A percentile compares a stretch with the other conserved stretches of the same genome.
Evolutionary conservation across 2,113 vertebrate genomes (phyloP).

Genomic region (Bambusicola thoracicus): DNA sequence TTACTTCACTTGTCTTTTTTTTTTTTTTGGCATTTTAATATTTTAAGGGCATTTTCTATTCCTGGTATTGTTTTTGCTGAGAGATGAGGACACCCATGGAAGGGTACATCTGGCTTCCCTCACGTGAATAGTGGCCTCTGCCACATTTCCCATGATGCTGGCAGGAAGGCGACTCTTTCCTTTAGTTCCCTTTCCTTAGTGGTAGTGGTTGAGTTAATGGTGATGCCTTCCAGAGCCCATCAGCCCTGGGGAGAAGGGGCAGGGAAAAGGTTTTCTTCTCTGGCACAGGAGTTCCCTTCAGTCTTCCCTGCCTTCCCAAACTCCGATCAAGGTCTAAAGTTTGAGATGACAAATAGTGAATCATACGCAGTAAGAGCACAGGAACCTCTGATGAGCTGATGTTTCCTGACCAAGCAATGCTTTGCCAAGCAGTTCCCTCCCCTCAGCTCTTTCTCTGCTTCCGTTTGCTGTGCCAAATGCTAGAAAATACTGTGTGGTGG

Average conservation of each 20-base stretch:
- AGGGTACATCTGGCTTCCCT: background rate
- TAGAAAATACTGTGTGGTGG: background rate
- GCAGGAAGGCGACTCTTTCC: background rate
- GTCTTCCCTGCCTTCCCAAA: background rate
- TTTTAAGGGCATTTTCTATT: slow-evolving; percentile 7
- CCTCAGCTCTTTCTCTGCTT: background rate
- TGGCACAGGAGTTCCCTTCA: background rate
- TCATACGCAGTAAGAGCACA: background rate
- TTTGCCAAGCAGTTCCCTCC: background rate
- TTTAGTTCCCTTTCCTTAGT: background rate
- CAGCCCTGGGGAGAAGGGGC: background rate
- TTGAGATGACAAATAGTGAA: background rate
- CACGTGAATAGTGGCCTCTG: background rate
- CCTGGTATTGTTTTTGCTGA: background rate
- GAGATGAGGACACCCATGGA: background rate
- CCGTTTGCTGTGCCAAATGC: background rate
- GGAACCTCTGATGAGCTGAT: background rate
- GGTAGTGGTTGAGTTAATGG: background rate
- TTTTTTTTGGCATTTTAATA: background rate
- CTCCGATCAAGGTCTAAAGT: background rate
- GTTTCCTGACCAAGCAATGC: background rate
- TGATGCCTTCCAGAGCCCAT: background rate
- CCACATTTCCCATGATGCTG: background rate
- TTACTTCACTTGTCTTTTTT: background rate
- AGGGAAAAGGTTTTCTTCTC: background rate